Conservation (phyloP, 2,797 vertebrate species). For the Syncerus caffer region DNA sequence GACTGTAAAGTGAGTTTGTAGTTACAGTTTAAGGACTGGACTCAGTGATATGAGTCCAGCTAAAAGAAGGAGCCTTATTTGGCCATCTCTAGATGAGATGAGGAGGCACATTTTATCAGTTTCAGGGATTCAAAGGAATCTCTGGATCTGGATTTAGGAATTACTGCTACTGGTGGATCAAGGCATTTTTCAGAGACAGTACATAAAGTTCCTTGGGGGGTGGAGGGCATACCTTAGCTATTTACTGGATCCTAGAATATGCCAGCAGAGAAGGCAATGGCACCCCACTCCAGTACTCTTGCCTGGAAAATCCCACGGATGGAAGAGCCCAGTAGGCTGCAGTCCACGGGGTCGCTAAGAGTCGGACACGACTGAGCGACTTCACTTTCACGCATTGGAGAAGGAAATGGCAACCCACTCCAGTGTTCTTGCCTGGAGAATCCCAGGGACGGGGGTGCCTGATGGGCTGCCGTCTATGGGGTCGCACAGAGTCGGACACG, state of each 20-base stretch:
- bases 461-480: no score
- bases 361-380: no score
- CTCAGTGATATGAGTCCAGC: background rate
- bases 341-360: no score
- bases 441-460: no score
- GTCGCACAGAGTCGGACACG: no score
- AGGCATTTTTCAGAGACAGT: background rate
- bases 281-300: no score
- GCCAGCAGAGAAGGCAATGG: no score
- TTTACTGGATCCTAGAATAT: background rate
- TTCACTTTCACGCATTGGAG: no score
- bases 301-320: no score
- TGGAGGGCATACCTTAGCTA: background rate
- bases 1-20: background rate
- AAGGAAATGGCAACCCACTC: no score
- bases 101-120: background rate
- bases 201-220: background rate
- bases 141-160: background rate
- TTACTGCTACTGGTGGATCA: background rate
- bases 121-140: background rate
- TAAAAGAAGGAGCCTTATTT: background rate
- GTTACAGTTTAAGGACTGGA: background rate
- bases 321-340: no score
- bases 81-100: background rate
- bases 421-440: no score